Evolutionary conservation across 23 tunicate species (phyloP), one percentile per base, ranked within the genome.

Genomic region (Styela clava): DNA sequence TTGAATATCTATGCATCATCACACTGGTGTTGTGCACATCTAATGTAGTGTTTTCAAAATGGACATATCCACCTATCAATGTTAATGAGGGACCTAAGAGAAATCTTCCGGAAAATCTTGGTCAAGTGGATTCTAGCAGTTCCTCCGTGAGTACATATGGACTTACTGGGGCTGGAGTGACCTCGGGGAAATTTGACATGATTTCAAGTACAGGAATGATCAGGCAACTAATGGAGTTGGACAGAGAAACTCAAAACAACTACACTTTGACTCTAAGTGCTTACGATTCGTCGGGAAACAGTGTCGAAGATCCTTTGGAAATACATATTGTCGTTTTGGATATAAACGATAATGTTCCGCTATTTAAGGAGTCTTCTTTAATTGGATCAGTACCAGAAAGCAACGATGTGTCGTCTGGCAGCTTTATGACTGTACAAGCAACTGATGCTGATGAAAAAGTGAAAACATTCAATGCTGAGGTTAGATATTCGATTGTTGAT

Each of bases 311-410:
- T 0, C 79, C 79, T 7, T 34, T 34, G 2, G 63, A 64, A 7
- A 9, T 91, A 34, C 0, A 19, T 29, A 83, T 91, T 18, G 32
- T 16, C 19, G 89, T 93, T 1, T 3, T 24, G 1, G 98, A 93
- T 74, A 64, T 62, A 29, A 93, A 93, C 56, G 98, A 93, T 61
- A 80, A 84, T 33, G 12, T 52, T 7, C 98, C 98, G 5, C 79
- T 79, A 2, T 93, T 93, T 84, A 86, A 74, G 27, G 24, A 27
- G 1, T 9, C 62, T 0, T 37, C 86, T 24, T 35, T 93, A 34
- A 3, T 0, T 26, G 98, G 93, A 35, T 56, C 63, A 18, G 86
- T 88, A 1, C 65, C 20, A 56, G 98, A 93, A 81, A 27, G 30
- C 63, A 52, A 76, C 24, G 64, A n/a, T 1, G 37, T 16, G 22